A percentile compares a stretch with the other conserved stretches of the same genome.
These are phyloP conservation scores for Spialia ferax DNA, from an alignment of 2,888 invertebrate genomes.

Conservation along the genomic window DNA sequence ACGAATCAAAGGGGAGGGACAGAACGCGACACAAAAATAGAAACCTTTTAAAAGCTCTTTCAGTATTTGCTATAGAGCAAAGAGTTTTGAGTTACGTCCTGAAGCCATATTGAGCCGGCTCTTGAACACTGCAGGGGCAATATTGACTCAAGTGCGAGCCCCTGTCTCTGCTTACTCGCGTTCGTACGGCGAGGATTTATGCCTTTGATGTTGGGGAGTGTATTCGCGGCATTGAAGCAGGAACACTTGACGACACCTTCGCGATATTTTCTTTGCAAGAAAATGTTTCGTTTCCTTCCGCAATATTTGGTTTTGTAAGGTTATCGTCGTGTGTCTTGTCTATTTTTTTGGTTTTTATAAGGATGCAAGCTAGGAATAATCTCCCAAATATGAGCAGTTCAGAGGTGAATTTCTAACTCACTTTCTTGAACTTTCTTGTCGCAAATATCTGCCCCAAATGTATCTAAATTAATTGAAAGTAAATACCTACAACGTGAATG, in stretches of 20 bases:
- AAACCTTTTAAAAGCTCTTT: slow-evolving; percentile 40
- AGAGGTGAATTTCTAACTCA: no score
- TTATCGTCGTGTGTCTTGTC: neutral
- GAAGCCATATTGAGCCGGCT: slow-evolving; percentile 69
- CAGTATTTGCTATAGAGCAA: slow-evolving; percentile 43
- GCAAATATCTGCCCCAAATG: no score
- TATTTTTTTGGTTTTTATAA: neutral
- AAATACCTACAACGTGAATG: no score
- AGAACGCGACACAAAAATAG: slow-evolving; percentile 37
- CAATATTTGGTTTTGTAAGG: neutral
- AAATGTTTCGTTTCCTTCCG: neutral
- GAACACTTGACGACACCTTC: slow-evolving; percentile 24
- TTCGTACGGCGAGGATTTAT: slow-evolving; percentile 28
- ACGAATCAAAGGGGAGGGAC: slow-evolving; percentile 28
- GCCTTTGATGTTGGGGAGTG: slow-evolving; percentile 50
- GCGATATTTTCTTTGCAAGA: slow-evolving; percentile 39
- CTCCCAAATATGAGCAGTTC: no score
- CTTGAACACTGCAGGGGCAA: slow-evolving; percentile 59
- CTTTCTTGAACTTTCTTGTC: no score
- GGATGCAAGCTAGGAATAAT: neutral
- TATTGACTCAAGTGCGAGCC: slow-evolving; percentile 78
- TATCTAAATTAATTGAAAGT: no score
- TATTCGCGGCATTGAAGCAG: slow-evolving; percentile 8
- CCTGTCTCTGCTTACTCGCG: slow-evolving; percentile 50
- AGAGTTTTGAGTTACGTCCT: slow-evolving; percentile 63